A percentile compares a stretch with the other conserved stretches of the same genome.
Conservation (phyloP, 2,797 vertebrate genomes). For the Xiphophorus birchmanni region DNA sequence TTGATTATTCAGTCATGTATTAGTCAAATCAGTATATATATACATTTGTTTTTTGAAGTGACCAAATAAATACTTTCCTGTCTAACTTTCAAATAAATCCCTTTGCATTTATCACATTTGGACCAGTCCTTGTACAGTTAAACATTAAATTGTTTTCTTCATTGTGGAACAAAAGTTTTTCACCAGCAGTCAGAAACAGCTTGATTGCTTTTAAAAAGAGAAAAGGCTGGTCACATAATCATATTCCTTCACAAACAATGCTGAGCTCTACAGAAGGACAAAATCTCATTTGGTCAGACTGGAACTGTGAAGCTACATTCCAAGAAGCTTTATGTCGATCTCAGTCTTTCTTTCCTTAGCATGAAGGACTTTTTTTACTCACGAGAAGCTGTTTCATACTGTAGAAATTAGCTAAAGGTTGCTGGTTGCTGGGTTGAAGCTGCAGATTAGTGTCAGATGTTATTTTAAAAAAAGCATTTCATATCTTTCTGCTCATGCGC, state of each 20-base stretch:
- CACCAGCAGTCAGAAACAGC: background rate
- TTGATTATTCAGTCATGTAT: background rate
- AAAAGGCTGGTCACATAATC: background rate
- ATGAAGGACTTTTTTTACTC: slow-evolving; percentile 8
- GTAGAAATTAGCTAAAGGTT: slow-evolving; percentile 68
- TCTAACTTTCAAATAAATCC: background rate
- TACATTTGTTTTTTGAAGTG: background rate
- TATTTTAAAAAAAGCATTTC: slow-evolving; percentile 50
- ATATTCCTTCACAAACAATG: background rate
- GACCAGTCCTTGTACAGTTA: background rate
- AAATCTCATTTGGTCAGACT: slow-evolving; percentile 12
- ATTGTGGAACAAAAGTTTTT: background rate
- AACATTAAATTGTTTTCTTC: background rate
- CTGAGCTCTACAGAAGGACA: background rate
- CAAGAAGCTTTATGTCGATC: slow-evolving; percentile 18
- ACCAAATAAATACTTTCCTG: background rate
- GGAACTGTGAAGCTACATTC: slow-evolving; percentile 12
- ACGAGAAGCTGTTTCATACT: slow-evolving; percentile 59
- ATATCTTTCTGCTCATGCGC: slow-evolving; percentile 24
- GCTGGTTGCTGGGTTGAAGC: slow-evolving; percentile 59
- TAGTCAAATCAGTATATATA: background rate
- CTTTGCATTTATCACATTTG: background rate
- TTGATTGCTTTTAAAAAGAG: background rate
- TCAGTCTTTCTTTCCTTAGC: background rate
- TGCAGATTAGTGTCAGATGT: slow-evolving; percentile 53